phyloP scores from a whole-genome alignment of 2,888 invertebrate genomes.

The Pammene aurita region DNA sequence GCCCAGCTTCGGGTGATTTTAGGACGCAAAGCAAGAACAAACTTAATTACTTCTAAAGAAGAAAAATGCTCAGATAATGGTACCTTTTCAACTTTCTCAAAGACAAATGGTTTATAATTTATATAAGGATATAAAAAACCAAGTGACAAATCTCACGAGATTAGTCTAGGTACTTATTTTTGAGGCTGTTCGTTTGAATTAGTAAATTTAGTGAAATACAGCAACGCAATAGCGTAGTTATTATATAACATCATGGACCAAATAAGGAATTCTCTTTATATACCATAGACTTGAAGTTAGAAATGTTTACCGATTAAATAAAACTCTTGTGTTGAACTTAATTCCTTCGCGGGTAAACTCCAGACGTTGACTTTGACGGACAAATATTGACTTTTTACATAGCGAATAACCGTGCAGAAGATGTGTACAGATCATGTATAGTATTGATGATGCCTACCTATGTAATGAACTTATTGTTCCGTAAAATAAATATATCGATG shows the following conservation, averaged over 20 bases:
- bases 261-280: no score
- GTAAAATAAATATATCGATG: not conserved
- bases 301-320: not conserved
- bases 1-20: not conserved
- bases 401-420: not conserved
- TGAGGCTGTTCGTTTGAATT: not conserved
- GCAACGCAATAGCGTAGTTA: no score
- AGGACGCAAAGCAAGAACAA: not conserved
- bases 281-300: no score
- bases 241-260: no score
- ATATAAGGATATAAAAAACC: not conserved
- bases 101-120: not conserved
- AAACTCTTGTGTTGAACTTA: not conserved
- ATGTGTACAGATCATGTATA: not conserved
- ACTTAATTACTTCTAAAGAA: not conserved
- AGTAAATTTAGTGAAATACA: no score
- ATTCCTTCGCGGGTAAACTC: conserved; percentile 15
- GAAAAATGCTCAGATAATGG: not conserved
- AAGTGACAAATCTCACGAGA: not conserved
- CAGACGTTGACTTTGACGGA: conserved; percentile 10
- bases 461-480: not conserved
- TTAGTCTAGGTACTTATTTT: not conserved
- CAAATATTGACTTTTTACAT: conserved; percentile 9
- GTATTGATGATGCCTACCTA: not conserved
- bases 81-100: not conserved